phyloP scores from a whole-genome alignment of 2,888 invertebrate species.

The Cyaniris semiargus region DNA sequence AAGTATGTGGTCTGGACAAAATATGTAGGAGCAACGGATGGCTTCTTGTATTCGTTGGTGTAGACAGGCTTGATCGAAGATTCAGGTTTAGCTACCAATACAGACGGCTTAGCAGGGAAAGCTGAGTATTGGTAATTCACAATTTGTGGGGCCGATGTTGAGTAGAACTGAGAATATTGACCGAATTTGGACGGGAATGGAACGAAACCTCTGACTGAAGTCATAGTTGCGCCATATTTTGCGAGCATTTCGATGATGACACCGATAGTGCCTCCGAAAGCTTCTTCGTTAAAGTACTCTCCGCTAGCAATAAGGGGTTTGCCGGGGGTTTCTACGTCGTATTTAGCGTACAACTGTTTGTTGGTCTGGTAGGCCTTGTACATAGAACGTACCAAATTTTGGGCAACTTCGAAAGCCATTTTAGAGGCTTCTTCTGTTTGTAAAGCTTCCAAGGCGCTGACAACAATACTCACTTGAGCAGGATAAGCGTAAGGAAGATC shows the following conservation, averaged over 20 bases:
- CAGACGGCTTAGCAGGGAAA: neutral
- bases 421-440: constrained; percentile 79
- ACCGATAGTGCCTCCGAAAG: constrained; percentile 91
- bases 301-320: constrained; percentile 85
- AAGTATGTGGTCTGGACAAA: constrained; percentile 18
- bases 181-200: neutral
- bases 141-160: constrained; percentile 1
- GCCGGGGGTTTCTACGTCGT: constrained; percentile 83
- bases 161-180: constrained; percentile 16
- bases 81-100: neutral
- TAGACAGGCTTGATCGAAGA: constrained; percentile 7
- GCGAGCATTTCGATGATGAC: constrained; percentile 82
- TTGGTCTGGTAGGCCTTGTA: constrained; percentile 80
- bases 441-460: constrained; percentile 84
- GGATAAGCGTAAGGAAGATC: constrained; percentile 93
- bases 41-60: constrained; percentile 3
- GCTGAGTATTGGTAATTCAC: neutral
- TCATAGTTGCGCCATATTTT: constrained; percentile 27
- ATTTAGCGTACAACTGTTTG: constrained; percentile 85
- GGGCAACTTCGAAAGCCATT: constrained; percentile 83
- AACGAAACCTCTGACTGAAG: neutral
- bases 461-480: constrained; percentile 87
- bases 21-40: constrained; percentile 11
- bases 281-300: constrained; percentile 87
- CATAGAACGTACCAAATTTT: constrained; percentile 85